Percentiles rank a stretch among this genome's conserved stretches.
These are phyloP conservation scores for Chesias legatella DNA, from an alignment of 2,888 invertebrate species.

Conservation along the genomic window DNA sequence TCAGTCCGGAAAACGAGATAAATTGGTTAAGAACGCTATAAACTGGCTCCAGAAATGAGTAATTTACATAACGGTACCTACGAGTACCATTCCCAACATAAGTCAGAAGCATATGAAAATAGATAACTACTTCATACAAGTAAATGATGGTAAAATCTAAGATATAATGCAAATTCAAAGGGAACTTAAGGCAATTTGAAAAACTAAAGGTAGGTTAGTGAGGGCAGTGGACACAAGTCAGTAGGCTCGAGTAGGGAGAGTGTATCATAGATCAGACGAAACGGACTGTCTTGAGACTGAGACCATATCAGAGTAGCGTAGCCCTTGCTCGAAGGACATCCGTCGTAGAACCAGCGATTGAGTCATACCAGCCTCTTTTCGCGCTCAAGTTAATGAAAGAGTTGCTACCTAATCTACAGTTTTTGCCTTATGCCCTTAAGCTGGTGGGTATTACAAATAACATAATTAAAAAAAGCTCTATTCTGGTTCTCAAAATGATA, in stretches of 20 bases:
- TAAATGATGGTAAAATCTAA: too few species aligned
- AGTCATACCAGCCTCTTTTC: slow-evolving; percentile 32
- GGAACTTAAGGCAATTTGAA: slow-evolving; percentile 7
- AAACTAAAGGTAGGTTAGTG: slow-evolving; percentile 16
- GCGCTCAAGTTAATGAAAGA: slow-evolving; percentile 13
- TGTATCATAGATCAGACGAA: slow-evolving; percentile 73
- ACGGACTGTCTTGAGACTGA: slow-evolving; percentile 79
- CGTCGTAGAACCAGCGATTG: slow-evolving; percentile 75
- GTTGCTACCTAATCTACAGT: too few species aligned
- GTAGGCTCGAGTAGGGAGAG: slow-evolving; percentile 76
- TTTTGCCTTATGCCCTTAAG: too few species aligned
- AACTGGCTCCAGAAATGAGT: slow-evolving; percentile 6
- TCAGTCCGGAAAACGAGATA: slow-evolving; percentile 9
- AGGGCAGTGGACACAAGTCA: slow-evolving; percentile 59
- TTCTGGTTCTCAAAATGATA: too few species aligned
- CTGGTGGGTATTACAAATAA: too few species aligned
- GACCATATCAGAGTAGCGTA: slow-evolving; percentile 77
- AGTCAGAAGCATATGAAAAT: too few species aligned
- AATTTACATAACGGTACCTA: too few species aligned
- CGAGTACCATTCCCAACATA: too few species aligned
- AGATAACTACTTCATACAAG: too few species aligned
- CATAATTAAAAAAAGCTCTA: too few species aligned
- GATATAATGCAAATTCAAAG: too few species aligned
- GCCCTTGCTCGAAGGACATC: slow-evolving; percentile 56
- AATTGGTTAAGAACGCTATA: slow-evolving; percentile 5